Evolutionary conservation across 2,797 vertebrate genomes (phyloP).

Genomic region (Gallinago nigripennis): DNA sequence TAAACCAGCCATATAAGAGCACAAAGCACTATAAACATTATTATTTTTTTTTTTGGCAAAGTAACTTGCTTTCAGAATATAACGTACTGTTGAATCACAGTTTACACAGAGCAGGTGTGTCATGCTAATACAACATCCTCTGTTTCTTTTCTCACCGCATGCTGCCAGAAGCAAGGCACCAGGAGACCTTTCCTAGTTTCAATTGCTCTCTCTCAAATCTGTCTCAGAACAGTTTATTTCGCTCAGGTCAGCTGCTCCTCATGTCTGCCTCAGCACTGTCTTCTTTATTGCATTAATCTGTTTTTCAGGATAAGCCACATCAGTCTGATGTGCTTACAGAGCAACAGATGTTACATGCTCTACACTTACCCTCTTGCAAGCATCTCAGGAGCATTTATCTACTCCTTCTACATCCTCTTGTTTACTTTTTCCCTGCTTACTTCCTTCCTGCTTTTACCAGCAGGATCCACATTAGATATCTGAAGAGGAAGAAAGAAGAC

Average conservation of each 20-base stretch:
- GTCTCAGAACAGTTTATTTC: neutral
- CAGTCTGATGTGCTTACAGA: neutral
- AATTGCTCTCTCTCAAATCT: neutral
- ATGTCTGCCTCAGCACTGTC: slow-evolving; percentile 5
- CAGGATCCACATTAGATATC: neutral
- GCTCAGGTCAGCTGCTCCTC: slow-evolving; percentile 15
- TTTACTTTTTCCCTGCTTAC: slow-evolving; percentile 6
- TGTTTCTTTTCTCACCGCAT: neutral
- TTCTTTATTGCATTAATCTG: slow-evolving; percentile 22
- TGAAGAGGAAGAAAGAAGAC: neutral
- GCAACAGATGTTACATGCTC: neutral
- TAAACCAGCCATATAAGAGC: neutral
- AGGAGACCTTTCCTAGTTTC: neutral
- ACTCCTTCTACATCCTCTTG: neutral
- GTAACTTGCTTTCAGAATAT: slow-evolving; percentile 42
- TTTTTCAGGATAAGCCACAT: slow-evolving; percentile 14
- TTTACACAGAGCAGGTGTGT: neutral
- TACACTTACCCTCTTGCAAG: neutral
- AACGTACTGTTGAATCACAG: neutral
- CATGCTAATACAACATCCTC: neutral
- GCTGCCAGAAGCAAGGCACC: neutral
- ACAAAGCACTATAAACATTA: neutral
- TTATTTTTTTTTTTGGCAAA: neutral
- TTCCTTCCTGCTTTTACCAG: slow-evolving; percentile 27
- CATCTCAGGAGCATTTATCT: neutral